Evolutionary conservation across 2,888 invertebrate genomes (phyloP), one percentile per base, ranked within the genome.

Genomic region (Podabrus alpinus): DNA sequence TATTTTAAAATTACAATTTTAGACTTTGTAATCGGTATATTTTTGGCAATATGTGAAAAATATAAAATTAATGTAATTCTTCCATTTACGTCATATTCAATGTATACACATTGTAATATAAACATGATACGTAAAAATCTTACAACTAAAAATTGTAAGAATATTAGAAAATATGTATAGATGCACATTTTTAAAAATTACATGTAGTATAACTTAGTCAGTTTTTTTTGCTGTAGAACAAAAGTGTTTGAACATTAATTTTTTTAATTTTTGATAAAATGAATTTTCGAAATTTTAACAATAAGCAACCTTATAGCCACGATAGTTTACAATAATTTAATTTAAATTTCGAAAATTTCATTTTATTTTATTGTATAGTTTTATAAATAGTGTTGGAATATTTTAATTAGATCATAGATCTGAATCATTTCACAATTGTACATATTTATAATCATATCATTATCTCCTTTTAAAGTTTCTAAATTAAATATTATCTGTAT

Each of bases 401-500:
- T 90, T 80, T 82, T 81, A 80, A 79, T 82, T 83, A 84, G 83
- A 83, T 91, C 90, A 90, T 91, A 91, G 84, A 83, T 84, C 84
- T 84, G 80, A 83, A 64, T 84, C 85, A 84, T 86, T 86, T 87
- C 88, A 87, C 86, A 86, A 86, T 86, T 89, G 88, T 89, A 90
- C 87, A 89, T 89, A 90, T 88, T 87, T 88, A 89, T 88, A 86
- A 89, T 92, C 92, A 92, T 92, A 92, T 92, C 91, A 92, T 92
- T 92, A 92, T 92, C 92, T 92, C 92, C 92, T 92, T 92, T 92
- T 90, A 89, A 91, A 92, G 92, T 93, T 93, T 93, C 92, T 92
- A 92, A 93, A 93, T 92, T 92, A 89, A 88, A 88, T 86, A 88
- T 88, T 88, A 88, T 88, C 89, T 90, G 75, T 75, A 75, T 75